Percentiles rank a stretch among this genome's conserved stretches.
phyloP scores from a whole-genome alignment of 1,140 invertebrate genomes.

The Lasioglossum albipes region DNA sequence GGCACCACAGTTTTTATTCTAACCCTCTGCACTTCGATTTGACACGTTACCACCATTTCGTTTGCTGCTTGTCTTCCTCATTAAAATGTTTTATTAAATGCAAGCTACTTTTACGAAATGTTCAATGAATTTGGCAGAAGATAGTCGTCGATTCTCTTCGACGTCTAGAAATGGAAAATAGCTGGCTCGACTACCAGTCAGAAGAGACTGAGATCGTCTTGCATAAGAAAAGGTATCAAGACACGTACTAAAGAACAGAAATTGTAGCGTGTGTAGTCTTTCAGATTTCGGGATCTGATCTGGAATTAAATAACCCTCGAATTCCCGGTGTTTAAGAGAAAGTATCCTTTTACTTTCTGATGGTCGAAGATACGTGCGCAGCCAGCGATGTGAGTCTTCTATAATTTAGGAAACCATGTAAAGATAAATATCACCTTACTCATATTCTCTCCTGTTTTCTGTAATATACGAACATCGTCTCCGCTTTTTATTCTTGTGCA shows the following conservation, averaged over 20 bases:
- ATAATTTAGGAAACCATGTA: constrained; percentile 20
- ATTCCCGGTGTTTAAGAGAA: constrained; percentile 20
- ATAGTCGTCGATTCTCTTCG: no score
- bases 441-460: not conserved
- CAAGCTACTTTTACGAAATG: no score
- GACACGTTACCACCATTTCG: not conserved
- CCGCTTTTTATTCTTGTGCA: not conserved
- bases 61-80: no score
- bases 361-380: constrained; percentile 13
- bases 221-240: not conserved
- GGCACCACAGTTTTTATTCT: not conserved
- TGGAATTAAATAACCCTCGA: not conserved
- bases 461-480: not conserved
- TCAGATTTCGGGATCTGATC: not conserved
- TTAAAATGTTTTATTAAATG: no score
- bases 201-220: not conserved
- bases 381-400: constrained; percentile 10
- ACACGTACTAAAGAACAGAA: not conserved
- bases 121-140: no score
- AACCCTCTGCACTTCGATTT: not conserved
- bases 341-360: constrained; percentile 44
- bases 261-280: not conserved
- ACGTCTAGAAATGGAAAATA: no score
- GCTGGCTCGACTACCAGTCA: not conserved
- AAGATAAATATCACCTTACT: constrained; percentile 26